These are phyloP conservation scores for Copsychus sechellarum DNA, from an alignment of 2,113 vertebrate genomes.

Conservation along the genomic window DNA sequence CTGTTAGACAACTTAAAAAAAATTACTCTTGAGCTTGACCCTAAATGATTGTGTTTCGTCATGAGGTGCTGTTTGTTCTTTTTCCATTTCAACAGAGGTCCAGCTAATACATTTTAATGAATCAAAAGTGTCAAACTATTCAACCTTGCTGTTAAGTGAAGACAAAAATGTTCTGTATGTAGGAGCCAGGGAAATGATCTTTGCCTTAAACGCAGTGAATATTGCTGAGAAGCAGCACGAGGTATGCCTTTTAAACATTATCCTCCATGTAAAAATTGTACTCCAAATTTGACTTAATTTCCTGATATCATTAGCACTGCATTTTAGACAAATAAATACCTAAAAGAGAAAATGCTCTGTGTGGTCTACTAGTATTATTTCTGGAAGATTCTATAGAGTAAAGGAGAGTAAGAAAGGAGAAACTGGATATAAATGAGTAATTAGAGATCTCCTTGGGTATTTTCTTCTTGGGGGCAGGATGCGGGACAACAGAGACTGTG, in stretches of 20 bases:
- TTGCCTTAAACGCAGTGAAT: slow-evolving; percentile 84
- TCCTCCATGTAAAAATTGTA: neutral
- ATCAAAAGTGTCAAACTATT: slow-evolving; percentile 89
- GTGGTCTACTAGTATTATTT: neutral
- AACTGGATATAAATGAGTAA: neutral
- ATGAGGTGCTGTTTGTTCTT: neutral
- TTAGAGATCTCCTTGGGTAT: neutral
- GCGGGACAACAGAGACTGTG: neutral
- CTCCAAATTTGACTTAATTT: neutral
- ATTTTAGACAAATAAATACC: neutral
- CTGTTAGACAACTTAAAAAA: neutral
- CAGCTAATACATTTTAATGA: slow-evolving; percentile 86
- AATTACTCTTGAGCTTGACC: neutral
- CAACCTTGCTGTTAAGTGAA: slow-evolving; percentile 87
- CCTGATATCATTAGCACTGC: neutral
- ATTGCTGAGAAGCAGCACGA: slow-evolving; percentile 85
- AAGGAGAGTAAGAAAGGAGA: neutral
- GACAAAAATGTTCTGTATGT: slow-evolving; percentile 84
- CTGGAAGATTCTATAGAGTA: neutral
- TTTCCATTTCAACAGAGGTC: slow-evolving; percentile 78
- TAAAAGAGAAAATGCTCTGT: neutral
- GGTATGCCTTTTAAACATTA: slow-evolving; percentile 55
- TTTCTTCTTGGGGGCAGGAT: neutral
- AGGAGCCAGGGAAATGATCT: slow-evolving; percentile 91
- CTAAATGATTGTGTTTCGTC: neutral